These are phyloP conservation scores for Rhodophaea formosa DNA, from an alignment of 2,888 invertebrate genomes.

Conservation along the genomic window DNA sequence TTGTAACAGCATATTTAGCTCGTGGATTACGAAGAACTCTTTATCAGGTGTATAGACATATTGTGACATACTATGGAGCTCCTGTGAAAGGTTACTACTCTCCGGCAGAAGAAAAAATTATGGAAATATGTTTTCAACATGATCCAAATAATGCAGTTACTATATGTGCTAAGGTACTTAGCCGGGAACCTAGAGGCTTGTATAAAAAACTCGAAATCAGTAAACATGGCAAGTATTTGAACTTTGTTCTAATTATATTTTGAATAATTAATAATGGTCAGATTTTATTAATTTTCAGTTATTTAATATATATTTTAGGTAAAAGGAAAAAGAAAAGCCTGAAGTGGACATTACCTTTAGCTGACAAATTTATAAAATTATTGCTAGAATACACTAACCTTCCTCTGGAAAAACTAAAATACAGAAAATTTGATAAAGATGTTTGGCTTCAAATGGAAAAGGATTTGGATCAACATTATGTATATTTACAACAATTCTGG, in stretches of 20 bases:
- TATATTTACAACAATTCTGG: slow-evolving; percentile 57
- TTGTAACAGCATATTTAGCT: slow-evolving; percentile 56
- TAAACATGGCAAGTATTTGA: slow-evolving; percentile 36
- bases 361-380: slow-evolving; percentile 51
- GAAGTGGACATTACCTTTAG: slow-evolving; percentile 54
- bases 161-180: slow-evolving; percentile 46
- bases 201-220: slow-evolving; percentile 44
- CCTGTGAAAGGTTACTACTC: slow-evolving; percentile 46
- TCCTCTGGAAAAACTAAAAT: slow-evolving; percentile 51
- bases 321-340: slow-evolving; percentile 42
- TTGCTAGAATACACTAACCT: slow-evolving; percentile 47
- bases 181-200: slow-evolving; percentile 57
- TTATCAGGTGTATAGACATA: slow-evolving; percentile 57
- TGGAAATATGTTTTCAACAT: slow-evolving; percentile 56
- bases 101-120: slow-evolving; percentile 56
- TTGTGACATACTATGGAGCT: slow-evolving; percentile 43
- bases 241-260: neutral
- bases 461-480: slow-evolving; percentile 47
- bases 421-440: slow-evolving; percentile 47
- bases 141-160: slow-evolving; percentile 43
- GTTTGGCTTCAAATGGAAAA: slow-evolving; percentile 54
- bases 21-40: slow-evolving; percentile 54
- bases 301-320: slow-evolving; percentile 36
- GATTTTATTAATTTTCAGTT: too few species aligned
- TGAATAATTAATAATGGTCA: too few species aligned